Conservation (phyloP, 2,888 invertebrate species). For the Latheticus oryzae region DNA sequence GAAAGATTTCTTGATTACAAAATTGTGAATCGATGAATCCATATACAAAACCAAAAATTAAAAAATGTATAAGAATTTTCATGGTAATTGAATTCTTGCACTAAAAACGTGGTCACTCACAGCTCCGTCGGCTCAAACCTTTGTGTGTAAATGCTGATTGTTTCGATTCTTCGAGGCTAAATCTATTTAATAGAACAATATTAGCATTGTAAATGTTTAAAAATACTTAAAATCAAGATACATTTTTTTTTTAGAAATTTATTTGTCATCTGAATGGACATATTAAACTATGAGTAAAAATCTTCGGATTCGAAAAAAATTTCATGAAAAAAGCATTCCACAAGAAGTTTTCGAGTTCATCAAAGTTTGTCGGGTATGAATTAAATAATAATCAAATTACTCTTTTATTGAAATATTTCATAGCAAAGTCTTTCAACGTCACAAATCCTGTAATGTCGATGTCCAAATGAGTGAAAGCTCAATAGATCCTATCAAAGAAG, state of each 20-base stretch:
- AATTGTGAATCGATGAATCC: too few relatives aligned
- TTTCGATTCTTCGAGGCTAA: too few relatives aligned
- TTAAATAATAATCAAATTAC: neutral
- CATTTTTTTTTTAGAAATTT: neutral
- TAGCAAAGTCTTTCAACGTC: conserved; percentile 23
- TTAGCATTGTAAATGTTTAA: too few relatives aligned
- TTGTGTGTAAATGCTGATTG: too few relatives aligned
- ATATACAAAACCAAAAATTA: too few relatives aligned
- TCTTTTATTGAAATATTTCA: neutral
- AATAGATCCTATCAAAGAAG: conserved; percentile 50
- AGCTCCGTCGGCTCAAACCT: too few relatives aligned
- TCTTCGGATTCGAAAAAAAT: conserved; percentile 16
- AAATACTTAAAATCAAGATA: neutral
- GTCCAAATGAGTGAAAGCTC: neutral
- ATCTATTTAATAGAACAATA: too few relatives aligned
- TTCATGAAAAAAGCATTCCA: conserved; percentile 21
- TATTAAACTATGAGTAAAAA: conserved; percentile 15
- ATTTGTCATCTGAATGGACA: conserved; percentile 1
- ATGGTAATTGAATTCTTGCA: too few relatives aligned
- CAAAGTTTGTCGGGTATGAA: conserved; percentile 24
- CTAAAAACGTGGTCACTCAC: too few relatives aligned
- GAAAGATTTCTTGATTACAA: too few relatives aligned
- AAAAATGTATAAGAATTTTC: too few relatives aligned
- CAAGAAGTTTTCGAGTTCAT: conserved; percentile 23
- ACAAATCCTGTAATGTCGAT: conserved; percentile 19